phyloP scores from a whole-genome alignment of 2,797 vertebrate species.

The Manis javanica region DNA sequence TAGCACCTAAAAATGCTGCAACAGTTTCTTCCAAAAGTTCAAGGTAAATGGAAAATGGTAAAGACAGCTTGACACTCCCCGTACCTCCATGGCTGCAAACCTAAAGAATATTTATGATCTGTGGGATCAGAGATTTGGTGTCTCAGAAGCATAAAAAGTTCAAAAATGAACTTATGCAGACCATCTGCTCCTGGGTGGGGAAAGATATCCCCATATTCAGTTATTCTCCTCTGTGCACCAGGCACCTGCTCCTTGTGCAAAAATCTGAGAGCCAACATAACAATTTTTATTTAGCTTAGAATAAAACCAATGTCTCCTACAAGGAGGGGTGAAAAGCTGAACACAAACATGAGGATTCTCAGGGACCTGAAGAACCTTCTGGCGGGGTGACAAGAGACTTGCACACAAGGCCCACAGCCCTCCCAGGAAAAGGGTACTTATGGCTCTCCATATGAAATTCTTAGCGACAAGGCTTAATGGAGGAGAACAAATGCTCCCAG shows the following conservation, averaged over 20 bases:
- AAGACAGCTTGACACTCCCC: slow-evolving; percentile 43
- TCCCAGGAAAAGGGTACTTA: neutral
- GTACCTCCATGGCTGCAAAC: slow-evolving; percentile 57
- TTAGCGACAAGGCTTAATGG: slow-evolving; percentile 57
- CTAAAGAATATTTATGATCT: slow-evolving; percentile 59
- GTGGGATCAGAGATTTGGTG: slow-evolving; percentile 66
- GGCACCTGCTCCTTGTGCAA: slow-evolving; percentile 61
- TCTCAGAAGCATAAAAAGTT: slow-evolving; percentile 66
- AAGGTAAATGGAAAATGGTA: slow-evolving; percentile 50
- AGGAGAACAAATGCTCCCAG: slow-evolving; percentile 64
- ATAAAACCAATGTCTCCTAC: slow-evolving; percentile 59
- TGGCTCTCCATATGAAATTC: slow-evolving; percentile 55
- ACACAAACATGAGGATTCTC: slow-evolving; percentile 47
- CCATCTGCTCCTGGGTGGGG: slow-evolving; percentile 65
- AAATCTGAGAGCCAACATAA: slow-evolving; percentile 54
- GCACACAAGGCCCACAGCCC: slow-evolving; percentile 30
- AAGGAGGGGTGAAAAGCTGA: slow-evolving; percentile 32
- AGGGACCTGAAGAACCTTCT: neutral
- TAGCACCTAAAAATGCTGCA: slow-evolving; percentile 15
- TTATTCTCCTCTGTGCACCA: neutral
- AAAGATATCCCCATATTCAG: neutral
- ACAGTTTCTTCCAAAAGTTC: slow-evolving; percentile 33
- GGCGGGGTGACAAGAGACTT: slow-evolving; percentile 44
- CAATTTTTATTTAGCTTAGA: slow-evolving; percentile 70
- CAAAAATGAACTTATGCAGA: slow-evolving; percentile 50